Conservation (phyloP, 37 sponge, comb jelly and placozoan genomes). For the Beroe forskalii region DNA sequence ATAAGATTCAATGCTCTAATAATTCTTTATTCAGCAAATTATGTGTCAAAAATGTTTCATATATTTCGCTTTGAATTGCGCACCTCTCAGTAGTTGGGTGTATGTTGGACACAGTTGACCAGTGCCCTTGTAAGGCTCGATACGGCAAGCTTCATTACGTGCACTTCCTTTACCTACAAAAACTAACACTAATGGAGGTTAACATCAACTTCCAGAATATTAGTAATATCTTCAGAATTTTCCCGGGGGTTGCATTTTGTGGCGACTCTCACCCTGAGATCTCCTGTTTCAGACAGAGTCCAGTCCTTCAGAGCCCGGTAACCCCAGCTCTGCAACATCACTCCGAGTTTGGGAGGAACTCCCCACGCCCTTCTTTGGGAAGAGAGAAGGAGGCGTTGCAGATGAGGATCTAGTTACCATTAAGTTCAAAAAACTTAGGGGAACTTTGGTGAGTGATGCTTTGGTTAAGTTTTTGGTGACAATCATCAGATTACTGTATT, state of each 20-base stretch:
- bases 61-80: no score
- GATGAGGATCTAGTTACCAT: constrained; percentile 48
- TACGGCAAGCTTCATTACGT: not conserved
- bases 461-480: no score
- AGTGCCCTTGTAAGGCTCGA: not conserved
- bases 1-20: no score
- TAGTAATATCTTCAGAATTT: no score
- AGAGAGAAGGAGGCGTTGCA: not conserved
- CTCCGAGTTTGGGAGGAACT: not conserved
- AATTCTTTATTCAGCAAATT: no score
- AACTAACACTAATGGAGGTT: not conserved
- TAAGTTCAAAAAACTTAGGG: not conserved
- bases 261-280: no score
- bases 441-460: constrained; percentile 1
- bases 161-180: not conserved
- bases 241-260: no score
- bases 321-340: not conserved
- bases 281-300: no score
- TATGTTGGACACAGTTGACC: not conserved
- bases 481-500: no score
- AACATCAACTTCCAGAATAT: no score
- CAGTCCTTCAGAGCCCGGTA: not conserved
- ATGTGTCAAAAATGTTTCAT: no score
- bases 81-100: no score
- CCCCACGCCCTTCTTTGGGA: not conserved